A percentile compares a stretch with the other conserved stretches of the same genome.
These are phyloP conservation scores for Cordylochernes scorpioides DNA, from an alignment of 2,888 invertebrate genomes.

Conservation along the genomic window DNA sequence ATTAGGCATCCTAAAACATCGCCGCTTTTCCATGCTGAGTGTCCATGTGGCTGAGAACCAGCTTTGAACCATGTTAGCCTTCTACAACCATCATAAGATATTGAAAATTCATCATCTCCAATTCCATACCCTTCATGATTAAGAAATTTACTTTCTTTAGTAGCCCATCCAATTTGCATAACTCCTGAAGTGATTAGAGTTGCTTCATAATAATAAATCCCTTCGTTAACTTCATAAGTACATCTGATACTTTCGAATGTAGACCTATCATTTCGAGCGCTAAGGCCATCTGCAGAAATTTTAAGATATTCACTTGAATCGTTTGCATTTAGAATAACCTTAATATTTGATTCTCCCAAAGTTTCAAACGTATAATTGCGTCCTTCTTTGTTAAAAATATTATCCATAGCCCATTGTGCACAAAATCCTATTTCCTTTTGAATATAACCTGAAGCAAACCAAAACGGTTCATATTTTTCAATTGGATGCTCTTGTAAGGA, in stretches of 20 bases:
- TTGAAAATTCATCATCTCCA: constrained; percentile 62
- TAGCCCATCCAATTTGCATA: constrained; percentile 94
- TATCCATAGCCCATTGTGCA: too few species aligned
- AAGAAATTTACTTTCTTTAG: constrained; percentile 61
- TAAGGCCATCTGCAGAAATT: too few species aligned
- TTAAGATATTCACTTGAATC: too few species aligned
- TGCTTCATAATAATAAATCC: constrained; percentile 76
- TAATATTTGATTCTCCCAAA: too few species aligned
- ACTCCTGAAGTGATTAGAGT: constrained; percentile 62
- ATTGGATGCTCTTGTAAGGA: too few species aligned
- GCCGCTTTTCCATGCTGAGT: constrained; percentile 40
- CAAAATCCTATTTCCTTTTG: too few species aligned
- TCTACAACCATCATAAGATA: constrained; percentile 77
- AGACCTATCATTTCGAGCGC: constrained; percentile 69
- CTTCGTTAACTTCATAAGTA: constrained; percentile 53
- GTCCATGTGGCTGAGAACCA: constrained; percentile 32
- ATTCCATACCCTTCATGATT: constrained; percentile 88
- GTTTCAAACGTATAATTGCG: too few species aligned
- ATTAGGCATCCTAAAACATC: constrained; percentile 60
- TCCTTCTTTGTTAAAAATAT: too few species aligned
- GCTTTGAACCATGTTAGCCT: constrained; percentile 70
- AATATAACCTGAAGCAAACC: too few species aligned
- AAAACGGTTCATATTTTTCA: too few species aligned
- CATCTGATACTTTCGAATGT: constrained; percentile 80
- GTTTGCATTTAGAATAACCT: too few species aligned